Evolutionary conservation across 2,797 vertebrate genomes (phyloP).

Genomic region (Phataginus tricuspis): DNA sequence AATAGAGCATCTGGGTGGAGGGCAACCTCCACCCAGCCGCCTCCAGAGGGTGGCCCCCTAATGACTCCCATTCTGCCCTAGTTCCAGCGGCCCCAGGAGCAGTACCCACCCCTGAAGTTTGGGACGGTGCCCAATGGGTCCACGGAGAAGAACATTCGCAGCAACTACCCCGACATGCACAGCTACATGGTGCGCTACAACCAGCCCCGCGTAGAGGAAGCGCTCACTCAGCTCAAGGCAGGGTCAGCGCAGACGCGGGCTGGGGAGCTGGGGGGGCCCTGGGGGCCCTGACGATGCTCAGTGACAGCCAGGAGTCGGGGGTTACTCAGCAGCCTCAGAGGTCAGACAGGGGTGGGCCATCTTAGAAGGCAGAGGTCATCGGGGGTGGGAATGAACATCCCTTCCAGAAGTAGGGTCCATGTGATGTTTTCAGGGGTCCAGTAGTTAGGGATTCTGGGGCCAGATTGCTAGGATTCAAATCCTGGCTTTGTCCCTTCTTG

Average conservation of each 20-base stretch:
- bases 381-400: background rate
- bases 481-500: background rate
- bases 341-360: background rate
- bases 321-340: background rate
- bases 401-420: background rate
- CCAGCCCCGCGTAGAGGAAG: slow-evolving; percentile 96
- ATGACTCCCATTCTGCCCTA: slow-evolving; percentile 78
- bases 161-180: slow-evolving; percentile 97
- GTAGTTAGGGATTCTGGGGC: background rate
- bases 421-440: background rate
- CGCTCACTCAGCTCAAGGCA: slow-evolving; percentile 94
- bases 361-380: background rate
- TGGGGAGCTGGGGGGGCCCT: fast-evolving
- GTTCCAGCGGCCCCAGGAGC: slow-evolving; percentile 98
- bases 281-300: background rate
- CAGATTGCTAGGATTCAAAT: background rate
- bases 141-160: slow-evolving; percentile 98
- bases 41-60: background rate
- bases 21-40: background rate
- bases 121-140: slow-evolving; percentile 97
- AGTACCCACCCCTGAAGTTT: slow-evolving; percentile 96
- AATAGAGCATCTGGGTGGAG: background rate
- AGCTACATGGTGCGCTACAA: slow-evolving; percentile 97
- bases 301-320: background rate
- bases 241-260: slow-evolving; percentile 87